Evolutionary conservation across 2,888 invertebrate genomes (phyloP), one percentile per base, ranked within the genome.

Genomic region (Apoderus coryli): DNA sequence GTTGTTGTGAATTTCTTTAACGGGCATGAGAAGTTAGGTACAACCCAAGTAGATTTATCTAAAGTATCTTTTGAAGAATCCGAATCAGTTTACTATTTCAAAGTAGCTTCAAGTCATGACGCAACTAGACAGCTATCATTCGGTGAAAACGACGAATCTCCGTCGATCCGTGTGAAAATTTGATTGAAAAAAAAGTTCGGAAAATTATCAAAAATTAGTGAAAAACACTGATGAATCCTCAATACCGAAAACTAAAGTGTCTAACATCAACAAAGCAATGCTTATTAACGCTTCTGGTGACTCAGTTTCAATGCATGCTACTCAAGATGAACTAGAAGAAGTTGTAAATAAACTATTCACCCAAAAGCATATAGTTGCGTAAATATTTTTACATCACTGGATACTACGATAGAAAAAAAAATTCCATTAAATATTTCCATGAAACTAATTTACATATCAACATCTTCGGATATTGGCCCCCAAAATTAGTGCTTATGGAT

Each of bases 401-500:
- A 44, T 6, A 44, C 41, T 16, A 30, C 36, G 6, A 29, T 43
- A 3, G 41, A 42, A 7, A 44, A 40, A 33, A n/a, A 19, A 19
- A 19, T 19, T 19, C 19, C 19, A 7, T 7, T 19, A 19, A n/a
- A n/a, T 19, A 19, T 7, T 7, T 19, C n/a, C 7, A 19, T 40
- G 14, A 52, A 50, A 33, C 34, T 54, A 19, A 42, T 41, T 16
- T 54, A 52, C 35, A 36, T 55, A 4, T 49, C 54, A 1, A 47
- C 47, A 1, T 19, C 31, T 4, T 42, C 44, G 1, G 43, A 49
- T 27, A 44, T 54, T 9, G 52, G 49, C 46, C 46, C 2, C 51
- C 53, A 5, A 50, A 44, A 33, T 29, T 56, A 4, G 31, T 47
- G 4, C 26, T 55, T 7, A 38, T 44, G 7, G 47, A 54, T 27